Conservation (phyloP, 2,797 vertebrate species). For the Sebastes itinus region DNA sequence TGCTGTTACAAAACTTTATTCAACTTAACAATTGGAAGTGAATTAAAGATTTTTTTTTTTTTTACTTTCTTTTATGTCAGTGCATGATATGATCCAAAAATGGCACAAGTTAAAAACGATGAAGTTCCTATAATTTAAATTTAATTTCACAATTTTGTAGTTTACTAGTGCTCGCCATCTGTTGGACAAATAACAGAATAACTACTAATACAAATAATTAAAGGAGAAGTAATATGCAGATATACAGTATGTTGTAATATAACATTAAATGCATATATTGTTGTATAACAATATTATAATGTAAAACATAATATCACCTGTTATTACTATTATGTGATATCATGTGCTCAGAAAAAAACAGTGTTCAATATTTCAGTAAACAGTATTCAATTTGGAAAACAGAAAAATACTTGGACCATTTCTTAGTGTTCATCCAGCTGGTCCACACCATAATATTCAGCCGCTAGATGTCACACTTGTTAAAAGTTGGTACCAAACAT, state of each 20-base stretch:
- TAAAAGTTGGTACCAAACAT: no score
- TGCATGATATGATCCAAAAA: background rate
- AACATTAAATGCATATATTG: background rate
- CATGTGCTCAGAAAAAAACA: background rate
- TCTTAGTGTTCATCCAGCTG: background rate
- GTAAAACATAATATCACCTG: background rate
- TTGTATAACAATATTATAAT: background rate
- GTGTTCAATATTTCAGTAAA: background rate
- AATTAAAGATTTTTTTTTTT: background rate
- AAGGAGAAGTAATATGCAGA: accelerated
- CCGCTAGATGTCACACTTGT: no score
- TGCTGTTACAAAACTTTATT: background rate
- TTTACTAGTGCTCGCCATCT: background rate
- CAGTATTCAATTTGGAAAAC: background rate
- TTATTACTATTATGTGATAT: background rate
- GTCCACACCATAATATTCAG: no score
- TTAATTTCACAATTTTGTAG: background rate
- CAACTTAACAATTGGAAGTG: background rate
- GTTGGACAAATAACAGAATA: background rate
- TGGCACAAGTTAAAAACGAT: accelerated
- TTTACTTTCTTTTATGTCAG: no score
- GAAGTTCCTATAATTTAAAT: background rate
- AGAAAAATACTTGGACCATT: background rate
- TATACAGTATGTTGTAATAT: no score
- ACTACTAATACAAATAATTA: background rate